Percentiles rank a stretch among this genome's conserved stretches.
phyloP scores from a whole-genome alignment of 1,140 invertebrate species.

The Globodera rostochiensis region DNA sequence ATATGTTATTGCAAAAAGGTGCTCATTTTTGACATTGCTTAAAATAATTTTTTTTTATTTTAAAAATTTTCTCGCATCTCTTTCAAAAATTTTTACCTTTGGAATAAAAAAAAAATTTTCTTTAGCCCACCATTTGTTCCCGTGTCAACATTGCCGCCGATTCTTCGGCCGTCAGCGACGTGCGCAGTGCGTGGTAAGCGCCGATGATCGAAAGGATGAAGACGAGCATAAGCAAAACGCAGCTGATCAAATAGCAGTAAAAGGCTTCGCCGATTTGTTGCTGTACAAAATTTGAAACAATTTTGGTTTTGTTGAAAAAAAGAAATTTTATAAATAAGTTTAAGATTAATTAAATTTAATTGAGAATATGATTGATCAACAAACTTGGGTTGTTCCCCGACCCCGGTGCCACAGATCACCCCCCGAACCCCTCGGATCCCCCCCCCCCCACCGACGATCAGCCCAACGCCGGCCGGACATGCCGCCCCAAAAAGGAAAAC shows the following conservation, averaged over 20 bases:
- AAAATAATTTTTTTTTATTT: too few species aligned
- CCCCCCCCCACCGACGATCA: too few species aligned
- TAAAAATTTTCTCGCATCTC: too few species aligned
- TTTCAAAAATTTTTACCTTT: too few species aligned
- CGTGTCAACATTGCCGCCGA: slow-evolving; percentile 9
- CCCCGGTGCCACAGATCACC: too few species aligned
- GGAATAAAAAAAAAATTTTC: too few species aligned
- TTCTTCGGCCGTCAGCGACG: slow-evolving; percentile 20
- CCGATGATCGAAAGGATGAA: slow-evolving; percentile 56
- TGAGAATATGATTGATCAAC: background rate
- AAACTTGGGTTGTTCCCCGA: background rate
- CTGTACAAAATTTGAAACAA: slow-evolving; percentile 41
- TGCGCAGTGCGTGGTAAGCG: slow-evolving; percentile 49
- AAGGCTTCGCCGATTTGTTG: slow-evolving; percentile 61
- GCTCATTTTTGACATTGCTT: too few species aligned
- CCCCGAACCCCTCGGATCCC: too few species aligned
- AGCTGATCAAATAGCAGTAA: slow-evolving; percentile 56
- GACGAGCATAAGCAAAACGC: slow-evolving; percentile 54
- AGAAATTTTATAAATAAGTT: background rate
- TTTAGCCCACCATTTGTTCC: slow-evolving; percentile 17
- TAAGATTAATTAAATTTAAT: background rate
- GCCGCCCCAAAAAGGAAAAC: too few species aligned
- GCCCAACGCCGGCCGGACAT: too few species aligned
- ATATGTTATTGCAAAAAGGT: too few species aligned
- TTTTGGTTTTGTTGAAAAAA: background rate